Conservation (phyloP, 2,888 invertebrate genomes). For the Dromius quadrimaculatus region DNA sequence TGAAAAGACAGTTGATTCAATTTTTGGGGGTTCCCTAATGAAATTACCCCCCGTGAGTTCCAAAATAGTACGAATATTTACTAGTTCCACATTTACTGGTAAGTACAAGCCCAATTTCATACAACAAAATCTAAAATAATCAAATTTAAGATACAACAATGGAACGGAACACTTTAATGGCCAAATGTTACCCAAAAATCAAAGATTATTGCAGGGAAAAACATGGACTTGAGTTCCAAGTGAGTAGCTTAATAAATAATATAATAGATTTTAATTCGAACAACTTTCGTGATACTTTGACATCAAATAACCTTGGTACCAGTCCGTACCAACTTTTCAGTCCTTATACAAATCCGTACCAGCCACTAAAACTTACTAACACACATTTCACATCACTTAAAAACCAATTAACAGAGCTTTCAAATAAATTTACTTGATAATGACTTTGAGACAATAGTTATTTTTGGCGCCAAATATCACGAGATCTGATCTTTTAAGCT, state of each 20-base stretch:
- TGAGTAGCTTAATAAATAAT: no score
- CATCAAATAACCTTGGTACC: conserved; percentile 56
- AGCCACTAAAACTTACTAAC: conserved; percentile 55
- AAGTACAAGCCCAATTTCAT: conserved; percentile 57
- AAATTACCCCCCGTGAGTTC: conserved; percentile 95
- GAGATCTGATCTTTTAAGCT: no score
- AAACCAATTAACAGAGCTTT: no score
- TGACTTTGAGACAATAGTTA: no score
- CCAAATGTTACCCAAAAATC: conserved; percentile 95
- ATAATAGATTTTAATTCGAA: no score
- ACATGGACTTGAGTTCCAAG: conserved; percentile 98
- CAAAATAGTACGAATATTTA: conserved; percentile 98
- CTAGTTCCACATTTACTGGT: conserved; percentile 99
- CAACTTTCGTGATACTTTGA: conserved; percentile 2
- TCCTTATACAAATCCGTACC: no score
- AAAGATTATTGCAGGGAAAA: conserved; percentile 98
- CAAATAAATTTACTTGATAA: no score
- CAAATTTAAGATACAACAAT: conserved; percentile 87
- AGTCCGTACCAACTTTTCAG: conserved; percentile 42
- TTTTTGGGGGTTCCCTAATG: conserved; percentile 89
- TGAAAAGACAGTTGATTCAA: conserved; percentile 89
- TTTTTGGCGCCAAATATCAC: no score
- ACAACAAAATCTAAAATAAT: background rate
- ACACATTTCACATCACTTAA: background rate
- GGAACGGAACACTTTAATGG: conserved; percentile 97